phyloP scores from a whole-genome alignment of 2,797 vertebrate species.

The Fratercula arctica region DNA sequence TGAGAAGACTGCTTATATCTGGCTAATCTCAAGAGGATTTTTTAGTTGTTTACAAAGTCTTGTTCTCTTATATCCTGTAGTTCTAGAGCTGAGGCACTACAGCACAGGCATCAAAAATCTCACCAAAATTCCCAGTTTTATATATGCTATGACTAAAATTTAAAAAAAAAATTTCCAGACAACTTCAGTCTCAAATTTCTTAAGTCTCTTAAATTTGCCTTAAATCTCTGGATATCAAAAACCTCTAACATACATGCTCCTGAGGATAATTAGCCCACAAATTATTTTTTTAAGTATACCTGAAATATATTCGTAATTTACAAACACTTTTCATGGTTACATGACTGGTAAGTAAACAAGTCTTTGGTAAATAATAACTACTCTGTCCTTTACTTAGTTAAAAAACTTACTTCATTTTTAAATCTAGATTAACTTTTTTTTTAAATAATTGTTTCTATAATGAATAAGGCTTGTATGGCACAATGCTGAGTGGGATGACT shows the following conservation, averaged over 20 bases:
- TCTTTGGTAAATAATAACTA: conserved; percentile 66
- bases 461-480: conserved; percentile 46
- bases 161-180: background rate
- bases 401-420: conserved; percentile 19
- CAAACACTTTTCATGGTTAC: background rate
- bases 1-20: background rate
- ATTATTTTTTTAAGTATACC: background rate
- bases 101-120: conserved; percentile 40
- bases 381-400: conserved; percentile 6
- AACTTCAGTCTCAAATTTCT: background rate
- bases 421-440: conserved; percentile 15
- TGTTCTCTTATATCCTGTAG: background rate
- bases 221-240: conserved; percentile 36
- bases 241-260: background rate
- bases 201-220: background rate
- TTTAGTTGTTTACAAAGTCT: conserved; percentile 10
- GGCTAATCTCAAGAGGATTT: background rate
- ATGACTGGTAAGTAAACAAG: conserved; percentile 14
- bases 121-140: background rate
- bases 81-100: conserved; percentile 38
- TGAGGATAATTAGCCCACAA: conserved; percentile 8
- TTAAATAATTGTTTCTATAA: conserved; percentile 12
- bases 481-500: background rate
- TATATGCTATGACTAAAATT: background rate
- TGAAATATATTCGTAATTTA: conserved; percentile 41